These are phyloP conservation scores for Eulacestoma nigropectus DNA, from an alignment of 2,113 vertebrate genomes.

Conservation along the genomic window DNA sequence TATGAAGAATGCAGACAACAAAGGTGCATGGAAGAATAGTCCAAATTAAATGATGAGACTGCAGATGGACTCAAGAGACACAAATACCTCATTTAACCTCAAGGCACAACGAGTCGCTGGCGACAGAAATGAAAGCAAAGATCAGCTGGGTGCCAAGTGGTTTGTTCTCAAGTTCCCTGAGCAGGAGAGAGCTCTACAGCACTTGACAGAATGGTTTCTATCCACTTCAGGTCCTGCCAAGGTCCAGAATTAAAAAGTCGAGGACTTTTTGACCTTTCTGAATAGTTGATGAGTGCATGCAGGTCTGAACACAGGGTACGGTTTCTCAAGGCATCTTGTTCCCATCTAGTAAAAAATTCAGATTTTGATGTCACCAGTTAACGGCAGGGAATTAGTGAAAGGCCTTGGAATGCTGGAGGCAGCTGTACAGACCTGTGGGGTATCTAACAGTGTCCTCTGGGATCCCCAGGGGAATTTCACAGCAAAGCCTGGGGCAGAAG, in stretches of 20 bases:
- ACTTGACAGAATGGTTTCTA: not conserved
- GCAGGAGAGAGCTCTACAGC: not conserved
- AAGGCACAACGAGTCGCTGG: rapidly evolving
- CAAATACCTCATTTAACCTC: conserved; percentile 5
- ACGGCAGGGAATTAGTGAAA: not conserved
- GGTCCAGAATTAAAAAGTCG: not conserved
- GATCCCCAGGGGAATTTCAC: not conserved
- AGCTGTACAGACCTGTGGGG: not conserved
- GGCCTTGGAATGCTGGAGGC: not conserved
- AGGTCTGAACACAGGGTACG: not conserved
- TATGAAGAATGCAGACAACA: not conserved
- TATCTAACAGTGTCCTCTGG: not conserved
- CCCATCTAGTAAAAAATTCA: not conserved
- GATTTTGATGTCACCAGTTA: not conserved
- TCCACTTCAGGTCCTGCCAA: not conserved
- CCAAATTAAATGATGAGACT: conserved; percentile 21
- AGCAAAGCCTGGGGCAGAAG: not conserved
- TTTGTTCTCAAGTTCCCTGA: not conserved
- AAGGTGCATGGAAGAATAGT: not conserved
- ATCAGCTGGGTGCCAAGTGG: not conserved
- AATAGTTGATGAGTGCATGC: not conserved
- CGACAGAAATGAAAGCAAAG: conserved; percentile 20
- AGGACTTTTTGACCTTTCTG: not conserved
- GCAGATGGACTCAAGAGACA: not conserved
- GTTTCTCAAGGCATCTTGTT: not conserved